A percentile compares a stretch with the other conserved stretches of the same genome.
Conservation (phyloP, 2,888 invertebrate species). For the Diabrotica balteata region DNA sequence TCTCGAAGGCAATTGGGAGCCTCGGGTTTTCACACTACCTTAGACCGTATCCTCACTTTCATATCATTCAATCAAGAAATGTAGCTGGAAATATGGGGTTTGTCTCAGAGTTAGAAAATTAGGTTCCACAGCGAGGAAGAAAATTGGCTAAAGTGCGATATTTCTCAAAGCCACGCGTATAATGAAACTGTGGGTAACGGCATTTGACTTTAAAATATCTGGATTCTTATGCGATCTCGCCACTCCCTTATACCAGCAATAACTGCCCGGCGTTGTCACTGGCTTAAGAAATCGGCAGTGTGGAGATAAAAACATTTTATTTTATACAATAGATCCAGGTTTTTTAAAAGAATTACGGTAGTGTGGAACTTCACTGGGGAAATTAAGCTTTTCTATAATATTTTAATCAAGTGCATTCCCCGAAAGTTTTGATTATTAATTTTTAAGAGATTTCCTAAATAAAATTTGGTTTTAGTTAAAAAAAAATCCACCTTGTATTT, state of each 20-base stretch:
- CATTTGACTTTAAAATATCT: constrained; percentile 59
- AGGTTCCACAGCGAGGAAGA: constrained; percentile 54
- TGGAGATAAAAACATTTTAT: no score
- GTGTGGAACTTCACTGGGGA: no score
- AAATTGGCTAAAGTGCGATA: constrained; percentile 57
- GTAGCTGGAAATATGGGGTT: constrained; percentile 58
- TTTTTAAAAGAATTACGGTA: no score
- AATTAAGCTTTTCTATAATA: no score
- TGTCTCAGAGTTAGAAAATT: constrained; percentile 57
- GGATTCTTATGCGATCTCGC: constrained; percentile 51
- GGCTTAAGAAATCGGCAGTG: no score
- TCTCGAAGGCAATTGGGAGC: constrained; percentile 19
- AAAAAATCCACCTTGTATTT: no score
- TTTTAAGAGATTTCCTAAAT: no score
- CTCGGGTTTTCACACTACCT: constrained; percentile 15
- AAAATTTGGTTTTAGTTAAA: no score
- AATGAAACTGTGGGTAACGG: constrained; percentile 55
- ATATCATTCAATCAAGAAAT: constrained; percentile 58
- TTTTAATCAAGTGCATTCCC: no score
- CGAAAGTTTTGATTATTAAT: no score
- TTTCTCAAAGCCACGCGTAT: constrained; percentile 56
- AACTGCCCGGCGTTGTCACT: constrained; percentile 25
- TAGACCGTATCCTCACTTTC: constrained; percentile 40
- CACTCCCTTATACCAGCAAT: constrained; percentile 41
- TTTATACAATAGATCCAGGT: no score